Evolutionary conservation across 2,888 invertebrate species (phyloP).

Genomic region (Trachelus iudaicus): DNA sequence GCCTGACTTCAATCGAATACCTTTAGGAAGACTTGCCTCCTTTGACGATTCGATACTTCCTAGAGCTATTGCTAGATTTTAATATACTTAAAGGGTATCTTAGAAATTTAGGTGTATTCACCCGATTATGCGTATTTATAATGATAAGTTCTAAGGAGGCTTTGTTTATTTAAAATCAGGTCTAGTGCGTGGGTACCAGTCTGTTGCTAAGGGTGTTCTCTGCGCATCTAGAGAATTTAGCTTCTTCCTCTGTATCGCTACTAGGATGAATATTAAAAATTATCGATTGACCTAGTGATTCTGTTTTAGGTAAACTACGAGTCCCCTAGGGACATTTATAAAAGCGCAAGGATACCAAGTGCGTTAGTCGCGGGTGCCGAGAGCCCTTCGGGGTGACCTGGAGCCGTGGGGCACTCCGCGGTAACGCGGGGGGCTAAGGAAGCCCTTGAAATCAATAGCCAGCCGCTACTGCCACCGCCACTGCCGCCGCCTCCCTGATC

Average conservation of each 20-base stretch:
- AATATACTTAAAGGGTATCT: background rate
- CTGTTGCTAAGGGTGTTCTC: background rate
- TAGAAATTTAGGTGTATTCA: background rate
- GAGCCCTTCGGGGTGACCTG: constrained; percentile 54
- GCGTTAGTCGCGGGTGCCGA: constrained; percentile 49
- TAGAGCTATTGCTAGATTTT: background rate
- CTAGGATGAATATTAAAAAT: background rate
- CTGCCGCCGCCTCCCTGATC: constrained; percentile 34
- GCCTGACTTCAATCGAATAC: background rate
- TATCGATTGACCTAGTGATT: background rate
- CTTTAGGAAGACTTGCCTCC: background rate
- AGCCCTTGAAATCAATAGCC: constrained; percentile 66
- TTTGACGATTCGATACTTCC: background rate
- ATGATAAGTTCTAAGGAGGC: background rate
- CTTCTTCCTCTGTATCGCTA: background rate
- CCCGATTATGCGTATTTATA: background rate
- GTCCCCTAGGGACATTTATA: background rate
- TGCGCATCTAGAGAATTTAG: background rate
- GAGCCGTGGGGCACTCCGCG: constrained; percentile 53
- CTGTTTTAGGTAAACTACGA: background rate
- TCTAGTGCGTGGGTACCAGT: background rate
- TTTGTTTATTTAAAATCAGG: background rate
- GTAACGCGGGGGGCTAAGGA: constrained; percentile 55
- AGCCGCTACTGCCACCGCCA: constrained; percentile 61
- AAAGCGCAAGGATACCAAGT: constrained; percentile 20